phyloP scores from a whole-genome alignment of 2,113 vertebrate species.

The Polypterus bichir region DNA sequence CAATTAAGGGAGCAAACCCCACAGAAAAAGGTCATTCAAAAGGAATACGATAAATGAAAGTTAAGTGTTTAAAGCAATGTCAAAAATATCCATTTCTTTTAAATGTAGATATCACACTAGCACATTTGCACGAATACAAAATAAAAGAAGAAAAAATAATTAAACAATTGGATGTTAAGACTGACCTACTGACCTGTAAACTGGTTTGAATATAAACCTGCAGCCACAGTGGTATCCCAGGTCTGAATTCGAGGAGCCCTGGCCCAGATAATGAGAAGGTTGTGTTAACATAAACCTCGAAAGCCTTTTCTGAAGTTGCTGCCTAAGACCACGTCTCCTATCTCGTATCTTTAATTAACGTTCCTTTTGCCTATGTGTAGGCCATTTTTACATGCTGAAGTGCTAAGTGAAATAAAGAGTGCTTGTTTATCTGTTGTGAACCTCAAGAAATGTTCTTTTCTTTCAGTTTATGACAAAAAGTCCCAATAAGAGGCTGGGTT shows the following conservation, averaged over 20 bases:
- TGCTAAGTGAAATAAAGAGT: neutral
- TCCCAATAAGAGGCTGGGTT: constrained; percentile 86
- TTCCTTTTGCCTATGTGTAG: constrained; percentile 28
- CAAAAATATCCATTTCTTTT: no score
- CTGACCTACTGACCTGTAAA: no score
- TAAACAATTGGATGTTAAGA: no score
- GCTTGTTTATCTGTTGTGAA: constrained; percentile 4
- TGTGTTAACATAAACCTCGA: neutral
- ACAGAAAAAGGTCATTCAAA: no score
- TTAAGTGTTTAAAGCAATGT: no score
- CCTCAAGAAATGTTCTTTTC: constrained; percentile 7
- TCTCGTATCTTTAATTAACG: constrained; percentile 31
- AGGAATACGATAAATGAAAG: no score
- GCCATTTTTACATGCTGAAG: constrained; percentile 30
- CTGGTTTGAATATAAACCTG: no score
- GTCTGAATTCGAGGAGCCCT: neutral
- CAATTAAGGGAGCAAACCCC: no score
- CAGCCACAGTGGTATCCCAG: no score
- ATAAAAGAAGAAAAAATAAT: no score
- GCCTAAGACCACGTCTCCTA: constrained; percentile 19
- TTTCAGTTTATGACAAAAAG: constrained; percentile 95
- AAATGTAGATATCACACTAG: no score
- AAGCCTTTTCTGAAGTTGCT: constrained; percentile 15
- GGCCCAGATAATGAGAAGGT: constrained; percentile 21
- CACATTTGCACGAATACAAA: no score